Evolutionary conservation across 2,113 vertebrate species (phyloP).

Genomic region (Pelvicachromis taeniatus): DNA sequence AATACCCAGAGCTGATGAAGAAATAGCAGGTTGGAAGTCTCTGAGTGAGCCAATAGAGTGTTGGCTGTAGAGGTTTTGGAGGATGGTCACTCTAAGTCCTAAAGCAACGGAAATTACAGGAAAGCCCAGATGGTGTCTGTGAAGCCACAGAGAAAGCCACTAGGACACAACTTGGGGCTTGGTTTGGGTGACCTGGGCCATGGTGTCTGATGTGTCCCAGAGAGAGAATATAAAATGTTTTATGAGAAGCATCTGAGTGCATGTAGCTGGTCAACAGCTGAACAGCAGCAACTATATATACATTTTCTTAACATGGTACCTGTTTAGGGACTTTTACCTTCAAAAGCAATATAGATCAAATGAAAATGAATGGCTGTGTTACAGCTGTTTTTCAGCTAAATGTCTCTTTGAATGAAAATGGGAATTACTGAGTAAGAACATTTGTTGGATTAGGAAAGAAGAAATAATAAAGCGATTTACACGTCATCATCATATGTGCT

Average conservation of each 20-base stretch:
- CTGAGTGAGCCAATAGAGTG: neutral
- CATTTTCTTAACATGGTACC: neutral
- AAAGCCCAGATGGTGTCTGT: neutral
- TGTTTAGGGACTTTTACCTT: neutral
- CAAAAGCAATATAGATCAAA: neutral
- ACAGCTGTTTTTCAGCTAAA: too few relatives aligned
- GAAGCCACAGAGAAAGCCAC: neutral
- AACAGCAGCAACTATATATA: neutral
- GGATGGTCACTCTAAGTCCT: neutral
- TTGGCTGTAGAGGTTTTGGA: neutral
- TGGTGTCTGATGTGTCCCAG: neutral
- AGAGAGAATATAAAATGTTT: neutral
- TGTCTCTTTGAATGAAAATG: too few relatives aligned
- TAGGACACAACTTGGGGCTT: neutral
- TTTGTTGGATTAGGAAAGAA: too few relatives aligned
- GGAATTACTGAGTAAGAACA: too few relatives aligned
- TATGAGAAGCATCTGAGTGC: neutral
- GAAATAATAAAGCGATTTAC: neutral
- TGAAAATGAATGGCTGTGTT: neutral
- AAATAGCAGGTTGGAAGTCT: neutral
- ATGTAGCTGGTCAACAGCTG: neutral
- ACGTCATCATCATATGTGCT: neutral
- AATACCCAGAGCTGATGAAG: accelerated
- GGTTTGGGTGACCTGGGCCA: neutral
- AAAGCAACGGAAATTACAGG: neutral